A percentile compares a stretch with the other conserved stretches of the same genome.
These are phyloP conservation scores for Scatophagus argus DNA, from an alignment of 2,113 vertebrate genomes.

Conservation along the genomic window DNA sequence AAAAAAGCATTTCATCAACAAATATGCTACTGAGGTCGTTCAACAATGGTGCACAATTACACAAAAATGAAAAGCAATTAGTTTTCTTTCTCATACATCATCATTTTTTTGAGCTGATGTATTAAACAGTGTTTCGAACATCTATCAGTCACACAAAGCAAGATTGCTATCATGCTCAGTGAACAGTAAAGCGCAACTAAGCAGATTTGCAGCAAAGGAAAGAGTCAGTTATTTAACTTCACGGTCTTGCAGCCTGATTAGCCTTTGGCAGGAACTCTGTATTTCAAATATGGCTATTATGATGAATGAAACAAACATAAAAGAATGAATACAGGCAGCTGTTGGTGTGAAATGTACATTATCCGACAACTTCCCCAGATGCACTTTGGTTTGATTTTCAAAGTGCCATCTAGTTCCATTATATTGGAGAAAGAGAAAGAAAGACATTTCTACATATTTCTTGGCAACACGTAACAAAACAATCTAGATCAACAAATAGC, in stretches of 20 bases:
- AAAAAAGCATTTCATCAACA: slow-evolving; percentile 20
- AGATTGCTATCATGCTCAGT: slow-evolving; percentile 57
- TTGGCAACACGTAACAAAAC: no score
- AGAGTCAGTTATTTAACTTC: slow-evolving; percentile 50
- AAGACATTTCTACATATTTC: no score
- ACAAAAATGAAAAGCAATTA: slow-evolving; percentile 49
- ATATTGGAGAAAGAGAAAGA: no score
- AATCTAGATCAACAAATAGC: no score
- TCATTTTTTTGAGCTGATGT: slow-evolving; percentile 37
- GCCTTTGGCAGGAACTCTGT: slow-evolving; percentile 10
- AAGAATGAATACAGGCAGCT: not conserved
- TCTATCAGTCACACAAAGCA: slow-evolving; percentile 52
- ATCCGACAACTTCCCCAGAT: not conserved
- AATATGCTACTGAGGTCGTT: slow-evolving; percentile 6
- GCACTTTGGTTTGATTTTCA: not conserved
- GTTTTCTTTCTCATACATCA: slow-evolving; percentile 47
- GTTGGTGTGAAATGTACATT: not conserved
- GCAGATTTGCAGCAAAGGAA: slow-evolving; percentile 46
- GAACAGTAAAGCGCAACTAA: slow-evolving; percentile 60
- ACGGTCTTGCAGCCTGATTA: slow-evolving; percentile 33
- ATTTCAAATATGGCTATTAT: not conserved
- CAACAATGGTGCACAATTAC: slow-evolving; percentile 46
- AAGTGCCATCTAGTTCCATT: no score
- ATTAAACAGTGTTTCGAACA: slow-evolving; percentile 41
- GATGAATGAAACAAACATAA: not conserved